Conservation (phyloP, 1,140 invertebrate species). For the Halesus radiatus region DNA sequence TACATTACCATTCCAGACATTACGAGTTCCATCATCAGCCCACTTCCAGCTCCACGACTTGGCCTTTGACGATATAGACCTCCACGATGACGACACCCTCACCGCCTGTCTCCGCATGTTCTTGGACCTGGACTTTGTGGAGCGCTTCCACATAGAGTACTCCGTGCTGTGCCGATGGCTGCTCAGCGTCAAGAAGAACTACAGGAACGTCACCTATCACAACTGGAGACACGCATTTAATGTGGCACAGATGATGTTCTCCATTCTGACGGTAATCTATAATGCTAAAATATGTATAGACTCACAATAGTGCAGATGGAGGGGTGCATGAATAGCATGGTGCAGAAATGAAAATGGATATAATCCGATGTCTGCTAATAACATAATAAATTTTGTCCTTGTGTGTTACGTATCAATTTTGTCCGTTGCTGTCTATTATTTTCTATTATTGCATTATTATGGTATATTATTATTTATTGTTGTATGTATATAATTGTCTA, state of each 20-base stretch:
- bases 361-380: too few species aligned
- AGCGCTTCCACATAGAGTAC: slow-evolving; percentile 92
- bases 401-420: too few species aligned
- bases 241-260: slow-evolving; percentile 97
- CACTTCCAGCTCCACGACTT: slow-evolving; percentile 88
- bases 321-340: too few species aligned
- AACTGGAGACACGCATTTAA: slow-evolving; percentile 98
- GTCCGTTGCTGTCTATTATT: too few species aligned
- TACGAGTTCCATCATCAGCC: slow-evolving; percentile 85
- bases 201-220: slow-evolving; percentile 95
- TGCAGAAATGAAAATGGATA: too few species aligned
- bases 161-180: slow-evolving; percentile 91
- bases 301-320: too few species aligned
- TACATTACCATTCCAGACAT: slow-evolving; percentile 66
- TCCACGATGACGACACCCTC: slow-evolving; percentile 88
- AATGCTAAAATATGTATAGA: too few species aligned
- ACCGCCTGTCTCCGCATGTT: slow-evolving; percentile 92
- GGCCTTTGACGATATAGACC: slow-evolving; percentile 88
- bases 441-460: too few species aligned
- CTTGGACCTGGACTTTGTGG: slow-evolving; percentile 90
- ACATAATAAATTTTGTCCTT: too few species aligned
- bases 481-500: too few species aligned
- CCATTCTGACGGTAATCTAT: slow-evolving; percentile 85
- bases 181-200: slow-evolving; percentile 96
- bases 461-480: too few species aligned